Percentiles rank a stretch among this genome's conserved stretches.
Conservation (phyloP, 2,113 vertebrate genomes). For the Cottus gobio region DNA sequence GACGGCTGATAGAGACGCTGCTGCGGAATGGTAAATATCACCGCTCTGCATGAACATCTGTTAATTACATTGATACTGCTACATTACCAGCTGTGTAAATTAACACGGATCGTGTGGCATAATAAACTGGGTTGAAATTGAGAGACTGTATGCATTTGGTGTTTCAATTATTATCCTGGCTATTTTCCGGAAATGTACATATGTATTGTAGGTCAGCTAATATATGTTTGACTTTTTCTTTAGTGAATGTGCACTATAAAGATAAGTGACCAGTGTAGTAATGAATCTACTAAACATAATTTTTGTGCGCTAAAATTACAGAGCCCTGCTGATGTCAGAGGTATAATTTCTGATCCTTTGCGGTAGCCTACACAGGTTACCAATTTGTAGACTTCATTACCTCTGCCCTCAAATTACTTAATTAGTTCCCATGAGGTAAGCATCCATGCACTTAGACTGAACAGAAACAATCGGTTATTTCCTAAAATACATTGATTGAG, state of each 20-base stretch:
- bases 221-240: not conserved
- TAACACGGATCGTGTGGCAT: constrained; percentile 26
- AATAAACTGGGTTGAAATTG: constrained; percentile 21
- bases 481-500: not conserved
- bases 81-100: constrained; percentile 53
- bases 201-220: not conserved
- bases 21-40: constrained; percentile 62
- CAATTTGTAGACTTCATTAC: not conserved
- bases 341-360: not conserved
- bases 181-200: constrained; percentile 5
- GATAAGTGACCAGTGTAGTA: not conserved
- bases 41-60: constrained; percentile 69
- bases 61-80: constrained; percentile 59
- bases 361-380: not conserved
- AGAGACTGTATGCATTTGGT: constrained; percentile 18
- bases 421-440: not conserved
- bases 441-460: not conserved
- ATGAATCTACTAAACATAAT: not conserved
- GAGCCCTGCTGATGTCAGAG: no score
- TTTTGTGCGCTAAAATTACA: not conserved
- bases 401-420: not conserved
- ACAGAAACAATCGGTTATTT: not conserved
- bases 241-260: not conserved
- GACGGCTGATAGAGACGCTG: constrained; percentile 37
- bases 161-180: constrained; percentile 5